Evolutionary conservation across 2,888 invertebrate genomes (phyloP), one percentile per base, ranked within the genome.

Genomic region (Campoplex nolae): DNA sequence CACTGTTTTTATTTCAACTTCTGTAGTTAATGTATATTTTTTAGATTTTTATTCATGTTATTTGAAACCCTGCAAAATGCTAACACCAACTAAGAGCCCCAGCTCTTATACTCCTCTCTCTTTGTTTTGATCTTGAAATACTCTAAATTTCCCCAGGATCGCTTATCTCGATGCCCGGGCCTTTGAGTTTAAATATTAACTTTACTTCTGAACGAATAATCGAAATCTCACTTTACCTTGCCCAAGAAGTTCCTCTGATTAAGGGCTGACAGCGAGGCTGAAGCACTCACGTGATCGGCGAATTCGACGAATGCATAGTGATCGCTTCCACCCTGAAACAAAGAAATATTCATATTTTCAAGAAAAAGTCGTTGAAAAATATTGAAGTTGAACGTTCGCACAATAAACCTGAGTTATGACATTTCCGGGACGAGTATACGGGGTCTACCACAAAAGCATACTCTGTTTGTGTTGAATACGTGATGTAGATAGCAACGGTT

Each of bases 231-330:
- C 95, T 94, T 92, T 92, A 96, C 96, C 95, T 95, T 95, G 85
- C 96, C 96, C 89, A 96, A 93, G 91, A 96, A 95, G 91, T 95
- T 94, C 74, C 96, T 94, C 89, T 95, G 95, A 94, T 96, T 96
- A 95, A 96, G 96, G n/a, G 96, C 95, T 82, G 95, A 95, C 76
- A 96, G 92, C 2, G 96, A 96, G 76, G 95, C 95, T 3, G 96
- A 95, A 6, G 96, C 96, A 28, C 95, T 95, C 62, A 92, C 92
- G 91, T 96, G 96, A 90, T 96, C 96, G 85, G 95, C 94, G 91
- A 96, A 96, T 92, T 96, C 96, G 78, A 96, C 95, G 92, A 96
- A 96, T 82, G 96, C 96, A 91, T 96, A 96, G 3, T 96, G 96
- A 90, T 96, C 96, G 90, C 95, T 95, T 88, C 95, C 95, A 78